Evolutionary conservation across 2,113 vertebrate genomes (phyloP).

Genomic region (Sander lucioperca): DNA sequence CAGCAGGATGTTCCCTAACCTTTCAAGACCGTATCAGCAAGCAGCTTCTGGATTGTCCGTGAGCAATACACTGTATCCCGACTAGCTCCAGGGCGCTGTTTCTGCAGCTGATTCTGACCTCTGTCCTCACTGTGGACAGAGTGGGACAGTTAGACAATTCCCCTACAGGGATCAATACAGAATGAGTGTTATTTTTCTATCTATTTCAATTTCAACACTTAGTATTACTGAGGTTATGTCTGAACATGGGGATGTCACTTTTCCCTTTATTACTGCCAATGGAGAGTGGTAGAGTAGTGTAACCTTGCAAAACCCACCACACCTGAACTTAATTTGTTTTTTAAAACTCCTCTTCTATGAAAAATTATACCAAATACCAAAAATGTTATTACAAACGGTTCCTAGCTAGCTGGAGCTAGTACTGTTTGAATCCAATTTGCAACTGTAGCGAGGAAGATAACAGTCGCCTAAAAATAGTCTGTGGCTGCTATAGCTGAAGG

Average conservation of each 20-base stretch:
- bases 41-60: constrained; percentile 36
- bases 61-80: constrained; percentile 31
- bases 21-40: constrained; percentile 47
- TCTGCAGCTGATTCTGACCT: constrained; percentile 16
- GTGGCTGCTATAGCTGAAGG: not conserved
- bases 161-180: constrained; percentile 24
- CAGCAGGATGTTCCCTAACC: constrained; percentile 56
- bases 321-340: not conserved
- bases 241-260: not conserved
- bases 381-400: not conserved
- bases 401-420: not conserved
- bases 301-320: not conserved
- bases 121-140: constrained; percentile 14
- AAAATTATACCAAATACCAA: not conserved
- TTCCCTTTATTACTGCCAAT: not conserved
- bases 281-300: not conserved
- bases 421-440: constrained; percentile 26
- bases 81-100: constrained; percentile 16
- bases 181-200: not conserved
- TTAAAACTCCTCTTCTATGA: not conserved
- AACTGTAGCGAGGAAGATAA: constrained; percentile 1
- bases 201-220: not conserved
- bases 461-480: constrained; percentile 17
- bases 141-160: not conserved
- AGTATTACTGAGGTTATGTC: not conserved